Evolutionary conservation across 2,113 vertebrate species (phyloP), one percentile per base, ranked within the genome.

Genomic region (Perccottus glenii): DNA sequence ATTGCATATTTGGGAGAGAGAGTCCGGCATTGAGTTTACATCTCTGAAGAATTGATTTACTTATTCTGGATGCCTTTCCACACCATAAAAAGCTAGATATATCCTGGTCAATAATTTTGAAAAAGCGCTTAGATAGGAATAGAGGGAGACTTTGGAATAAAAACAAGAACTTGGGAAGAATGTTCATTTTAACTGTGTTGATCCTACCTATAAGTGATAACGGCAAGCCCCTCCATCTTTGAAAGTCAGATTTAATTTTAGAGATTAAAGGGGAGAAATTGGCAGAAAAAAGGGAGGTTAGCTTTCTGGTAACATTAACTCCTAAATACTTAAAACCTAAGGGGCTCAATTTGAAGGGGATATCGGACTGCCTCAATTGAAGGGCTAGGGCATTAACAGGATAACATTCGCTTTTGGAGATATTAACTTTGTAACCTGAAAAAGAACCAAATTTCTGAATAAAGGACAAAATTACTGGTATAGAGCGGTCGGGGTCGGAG

Each of bases 381-480:
- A 19, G 16, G 8, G 47, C n/a, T 6, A 16, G 8, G 3, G n/a
- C 19, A 19, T 49, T 49, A 8, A 49, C 8, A 9, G 16, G 15
- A 15, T 48, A 15, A 15, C 46, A 15, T 36, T 48, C 45, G 15
- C 60, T 61, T 15, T 60, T 60, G 9, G 42, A 43, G 14, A 60
- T 16, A 14, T 44, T 60, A 14, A 60, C 43, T 19, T 60, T 60
- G 14, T 45, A 45, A 15, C 40, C 42, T 60, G 43, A 60, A 8
- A 60, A 60, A 8, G 6, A 11, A 16, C 60, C 60, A n/a, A 47
- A 61, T 48, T n/a, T 59, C 16, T 44, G n/a, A 27, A 59, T 42
- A 5, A 59, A 6, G 4, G 40, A 59, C 15, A 59, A 5, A 40
- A 40, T 40, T 6, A 8, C 14, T 15, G 46, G 14, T 5, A 48